phyloP scores from a whole-genome alignment of 2,797 vertebrate genomes.

The Hemitrygon akajei region DNA sequence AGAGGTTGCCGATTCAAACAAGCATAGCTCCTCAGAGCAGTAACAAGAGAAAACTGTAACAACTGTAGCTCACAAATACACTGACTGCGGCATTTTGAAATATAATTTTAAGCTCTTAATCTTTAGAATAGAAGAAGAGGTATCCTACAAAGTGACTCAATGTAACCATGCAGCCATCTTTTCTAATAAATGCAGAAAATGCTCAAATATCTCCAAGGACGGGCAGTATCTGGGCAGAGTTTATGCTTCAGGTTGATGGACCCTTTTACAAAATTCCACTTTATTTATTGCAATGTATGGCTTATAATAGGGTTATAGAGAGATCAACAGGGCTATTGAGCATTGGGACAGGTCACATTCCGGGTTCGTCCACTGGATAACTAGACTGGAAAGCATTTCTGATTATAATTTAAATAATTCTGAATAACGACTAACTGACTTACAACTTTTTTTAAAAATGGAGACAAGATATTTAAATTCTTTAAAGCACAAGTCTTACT shows the following conservation, averaged over 20 bases:
- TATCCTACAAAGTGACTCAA: neutral
- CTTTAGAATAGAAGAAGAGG: neutral
- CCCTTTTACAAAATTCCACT: neutral
- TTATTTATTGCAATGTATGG: neutral
- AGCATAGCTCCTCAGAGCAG: neutral
- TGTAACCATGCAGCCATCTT: neutral
- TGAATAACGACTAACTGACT: neutral
- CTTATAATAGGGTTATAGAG: neutral
- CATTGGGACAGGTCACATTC: neutral
- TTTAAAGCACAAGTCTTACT: neutral
- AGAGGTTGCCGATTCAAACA: too few relatives aligned
- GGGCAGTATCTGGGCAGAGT: too few relatives aligned
- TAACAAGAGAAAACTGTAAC: too few relatives aligned
- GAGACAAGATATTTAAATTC: neutral
- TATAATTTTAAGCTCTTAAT: neutral
- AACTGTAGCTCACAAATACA: neutral
- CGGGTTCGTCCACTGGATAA: neutral
- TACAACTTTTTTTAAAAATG: too few relatives aligned
- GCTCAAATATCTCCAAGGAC: too few relatives aligned
- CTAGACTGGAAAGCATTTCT: neutral
- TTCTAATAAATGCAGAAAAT: too few relatives aligned
- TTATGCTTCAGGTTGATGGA: too few relatives aligned
- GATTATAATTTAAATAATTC: neutral
- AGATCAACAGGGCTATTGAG: neutral
- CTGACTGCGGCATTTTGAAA: neutral